These are phyloP conservation scores for Nannobrachium achirus DNA, from an alignment of 2,113 vertebrate genomes.

Conservation along the genomic window DNA sequence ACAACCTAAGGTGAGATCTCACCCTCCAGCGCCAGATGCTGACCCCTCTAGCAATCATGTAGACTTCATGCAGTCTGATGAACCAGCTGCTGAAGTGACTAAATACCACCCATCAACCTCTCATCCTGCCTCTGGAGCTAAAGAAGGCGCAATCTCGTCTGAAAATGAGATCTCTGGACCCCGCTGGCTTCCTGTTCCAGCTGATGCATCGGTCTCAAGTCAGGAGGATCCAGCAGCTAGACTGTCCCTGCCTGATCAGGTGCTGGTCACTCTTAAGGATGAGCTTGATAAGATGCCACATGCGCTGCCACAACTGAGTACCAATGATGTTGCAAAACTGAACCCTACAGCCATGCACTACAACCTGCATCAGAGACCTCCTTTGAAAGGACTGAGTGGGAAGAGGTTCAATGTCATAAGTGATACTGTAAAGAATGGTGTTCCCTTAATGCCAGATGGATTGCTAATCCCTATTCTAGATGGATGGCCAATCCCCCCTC, in stretches of 20 bases:
- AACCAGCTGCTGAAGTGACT: background rate
- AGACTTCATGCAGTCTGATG: background rate
- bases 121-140: background rate
- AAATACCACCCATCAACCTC: background rate
- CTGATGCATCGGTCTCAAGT: slow-evolving; percentile 39
- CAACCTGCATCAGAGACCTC: background rate
- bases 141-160: background rate
- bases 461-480: background rate
- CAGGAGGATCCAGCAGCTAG: slow-evolving; percentile 36
- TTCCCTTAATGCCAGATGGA: background rate
- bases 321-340: background rate
- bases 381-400: background rate
- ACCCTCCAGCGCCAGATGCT: background rate
- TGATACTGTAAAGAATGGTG: background rate
- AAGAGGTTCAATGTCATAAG: background rate
- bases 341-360: background rate
- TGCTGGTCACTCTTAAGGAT: background rate
- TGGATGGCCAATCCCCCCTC: background rate
- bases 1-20: background rate
- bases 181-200: slow-evolving; percentile 6
- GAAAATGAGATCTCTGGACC: background rate
- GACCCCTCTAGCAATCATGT: fast-evolving
- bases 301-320: background rate
- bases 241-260: slow-evolving; percentile 42
- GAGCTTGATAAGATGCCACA: background rate